phyloP scores from a whole-genome alignment of 2,797 vertebrate genomes.

The Sternarchorhynchus goeldii region DNA sequence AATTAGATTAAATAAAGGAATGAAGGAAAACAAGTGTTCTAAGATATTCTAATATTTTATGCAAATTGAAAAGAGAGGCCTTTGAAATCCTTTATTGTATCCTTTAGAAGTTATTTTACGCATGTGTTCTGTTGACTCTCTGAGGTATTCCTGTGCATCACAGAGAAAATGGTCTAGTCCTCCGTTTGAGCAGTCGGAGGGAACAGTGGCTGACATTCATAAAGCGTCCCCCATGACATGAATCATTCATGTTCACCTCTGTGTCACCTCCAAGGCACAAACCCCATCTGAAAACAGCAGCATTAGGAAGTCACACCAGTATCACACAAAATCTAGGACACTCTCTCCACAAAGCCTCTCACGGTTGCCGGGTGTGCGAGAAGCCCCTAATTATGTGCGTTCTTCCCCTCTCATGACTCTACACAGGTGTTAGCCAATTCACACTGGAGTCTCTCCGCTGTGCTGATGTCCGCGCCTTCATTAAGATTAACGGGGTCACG shows the following conservation, averaged over 20 bases:
- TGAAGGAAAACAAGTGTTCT: too few relatives aligned
- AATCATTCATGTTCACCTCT: constrained; percentile 54
- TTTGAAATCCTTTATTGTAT: neutral
- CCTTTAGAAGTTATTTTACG: constrained; percentile 5
- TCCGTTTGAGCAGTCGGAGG: constrained; percentile 44
- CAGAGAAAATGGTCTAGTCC: constrained; percentile 27
- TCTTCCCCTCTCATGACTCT: too few relatives aligned
- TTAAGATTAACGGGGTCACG: constrained; percentile 23
- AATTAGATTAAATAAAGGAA: too few relatives aligned
- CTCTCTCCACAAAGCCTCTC: too few relatives aligned
- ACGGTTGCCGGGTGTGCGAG: too few relatives aligned
- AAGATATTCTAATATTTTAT: neutral
- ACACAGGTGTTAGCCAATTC: too few relatives aligned
- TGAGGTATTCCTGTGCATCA: constrained; percentile 37
- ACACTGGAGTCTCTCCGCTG: too few relatives aligned
- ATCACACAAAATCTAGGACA: neutral
- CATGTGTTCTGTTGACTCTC: constrained; percentile 13
- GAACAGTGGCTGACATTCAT: constrained; percentile 55
- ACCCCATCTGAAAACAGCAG: constrained; percentile 16
- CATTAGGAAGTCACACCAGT: constrained; percentile 17
- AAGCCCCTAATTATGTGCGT: too few relatives aligned
- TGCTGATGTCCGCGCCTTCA: constrained; percentile 1
- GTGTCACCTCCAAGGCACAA: constrained; percentile 49
- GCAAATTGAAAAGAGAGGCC: neutral
- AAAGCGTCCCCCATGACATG: constrained; percentile 48